phyloP scores from a whole-genome alignment of 2,888 invertebrate genomes.

The Xiphydria camelus region DNA sequence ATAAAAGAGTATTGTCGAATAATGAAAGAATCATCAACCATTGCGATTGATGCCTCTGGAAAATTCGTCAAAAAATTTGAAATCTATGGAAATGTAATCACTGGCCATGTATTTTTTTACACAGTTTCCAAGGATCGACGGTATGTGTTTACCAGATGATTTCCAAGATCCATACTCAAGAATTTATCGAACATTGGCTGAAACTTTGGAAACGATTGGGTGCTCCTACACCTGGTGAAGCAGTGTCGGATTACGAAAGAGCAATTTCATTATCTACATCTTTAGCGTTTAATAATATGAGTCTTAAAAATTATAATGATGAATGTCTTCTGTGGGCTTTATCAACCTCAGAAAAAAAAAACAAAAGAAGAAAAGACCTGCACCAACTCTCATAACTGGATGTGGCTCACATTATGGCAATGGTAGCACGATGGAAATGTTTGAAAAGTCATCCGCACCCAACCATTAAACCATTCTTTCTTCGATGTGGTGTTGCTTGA shows the following conservation, averaged over 20 bases:
- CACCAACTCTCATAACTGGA: slow-evolving; percentile 8
- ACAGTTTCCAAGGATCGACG: slow-evolving; percentile 6
- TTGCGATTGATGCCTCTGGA: slow-evolving; percentile 11
- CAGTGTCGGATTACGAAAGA: slow-evolving; percentile 11
- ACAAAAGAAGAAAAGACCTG: slow-evolving; percentile 6
- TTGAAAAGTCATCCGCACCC: slow-evolving; percentile 10
- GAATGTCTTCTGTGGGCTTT: slow-evolving; percentile 8
- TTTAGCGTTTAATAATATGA: slow-evolving; percentile 13
- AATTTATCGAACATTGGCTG: slow-evolving; percentile 12
- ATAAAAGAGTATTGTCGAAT: slow-evolving; percentile 10
- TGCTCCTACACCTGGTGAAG: slow-evolving; percentile 10
- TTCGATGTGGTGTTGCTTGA: slow-evolving; percentile 8
- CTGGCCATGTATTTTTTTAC: slow-evolving; percentile 13
- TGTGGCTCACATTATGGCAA: slow-evolving; percentile 13
- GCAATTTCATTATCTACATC: slow-evolving; percentile 11
- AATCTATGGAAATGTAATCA: slow-evolving; percentile 2
- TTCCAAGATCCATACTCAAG: slow-evolving; percentile 12
- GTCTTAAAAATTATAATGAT: slow-evolving; percentile 12
- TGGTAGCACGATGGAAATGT: slow-evolving; percentile 10
- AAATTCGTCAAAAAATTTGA: slow-evolving; percentile 5
- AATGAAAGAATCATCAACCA: slow-evolving; percentile 3
- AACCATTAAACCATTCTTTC: slow-evolving; percentile 2
- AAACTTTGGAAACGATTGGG: slow-evolving; percentile 9
- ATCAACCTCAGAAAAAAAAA: no score
- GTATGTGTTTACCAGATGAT: slow-evolving; percentile 12